Conservation (phyloP, 2,888 invertebrate genomes). For the Colostygia pectinataria region DNA sequence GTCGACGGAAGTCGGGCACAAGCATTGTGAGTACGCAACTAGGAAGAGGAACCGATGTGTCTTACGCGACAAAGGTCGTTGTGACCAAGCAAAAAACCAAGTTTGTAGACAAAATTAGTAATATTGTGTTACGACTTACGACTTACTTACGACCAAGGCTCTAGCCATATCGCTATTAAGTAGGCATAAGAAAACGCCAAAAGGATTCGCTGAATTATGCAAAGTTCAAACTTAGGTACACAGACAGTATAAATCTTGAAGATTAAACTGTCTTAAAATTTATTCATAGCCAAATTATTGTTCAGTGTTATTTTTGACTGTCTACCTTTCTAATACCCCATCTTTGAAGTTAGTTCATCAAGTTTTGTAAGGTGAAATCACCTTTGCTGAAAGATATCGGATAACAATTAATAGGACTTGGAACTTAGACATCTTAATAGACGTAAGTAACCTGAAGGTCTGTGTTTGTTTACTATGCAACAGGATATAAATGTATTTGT, state of each 20-base stretch:
- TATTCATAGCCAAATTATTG: slow-evolving; percentile 20
- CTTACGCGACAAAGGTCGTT: slow-evolving; percentile 67
- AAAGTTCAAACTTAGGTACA: slow-evolving; percentile 7
- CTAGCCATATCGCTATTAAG: slow-evolving; percentile 18
- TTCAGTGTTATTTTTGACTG: slow-evolving; percentile 8
- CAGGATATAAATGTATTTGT: too few species aligned
- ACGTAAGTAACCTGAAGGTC: too few species aligned
- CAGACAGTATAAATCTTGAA: slow-evolving; percentile 15
- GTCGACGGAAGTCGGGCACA: slow-evolving; percentile 57
- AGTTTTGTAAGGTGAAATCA: too few species aligned
- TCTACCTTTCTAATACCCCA: too few species aligned
- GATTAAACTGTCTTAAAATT: slow-evolving; percentile 20
- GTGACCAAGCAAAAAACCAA: slow-evolving; percentile 53
- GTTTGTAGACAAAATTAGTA: slow-evolving; percentile 53
- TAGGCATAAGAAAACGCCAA: background rate
- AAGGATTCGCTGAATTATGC: background rate
- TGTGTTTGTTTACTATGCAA: too few species aligned
- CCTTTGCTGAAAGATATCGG: too few species aligned
- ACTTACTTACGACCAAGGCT: too few species aligned
- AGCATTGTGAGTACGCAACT: slow-evolving; percentile 55
- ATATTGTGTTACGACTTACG: slow-evolving; percentile 40
- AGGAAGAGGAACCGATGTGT: slow-evolving; percentile 74
- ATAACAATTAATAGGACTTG: too few species aligned
- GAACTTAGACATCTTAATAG: too few species aligned
- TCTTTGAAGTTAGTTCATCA: background rate